Conservation (phyloP, 2,888 invertebrate genomes). For the Aspidiotus rigidus region DNA sequence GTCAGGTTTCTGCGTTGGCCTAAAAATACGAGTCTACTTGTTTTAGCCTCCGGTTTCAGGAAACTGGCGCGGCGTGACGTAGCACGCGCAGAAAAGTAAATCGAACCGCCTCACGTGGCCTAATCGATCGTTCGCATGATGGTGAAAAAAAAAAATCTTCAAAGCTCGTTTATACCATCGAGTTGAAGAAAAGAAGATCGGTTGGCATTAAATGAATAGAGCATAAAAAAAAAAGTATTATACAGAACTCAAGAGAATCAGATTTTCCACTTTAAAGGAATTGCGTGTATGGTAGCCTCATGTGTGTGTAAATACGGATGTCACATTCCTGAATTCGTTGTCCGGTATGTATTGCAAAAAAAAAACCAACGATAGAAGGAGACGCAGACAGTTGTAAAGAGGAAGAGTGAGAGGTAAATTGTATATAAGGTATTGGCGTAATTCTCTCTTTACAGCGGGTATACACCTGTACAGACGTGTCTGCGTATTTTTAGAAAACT, state of each 20-base stretch:
- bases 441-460: no score
- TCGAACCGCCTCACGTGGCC: conserved; percentile 28
- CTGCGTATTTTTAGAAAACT: no score
- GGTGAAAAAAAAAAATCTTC: conserved; percentile 6
- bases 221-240: background rate
- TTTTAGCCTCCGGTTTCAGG: conserved; percentile 22
- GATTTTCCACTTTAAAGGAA: conserved; percentile 23
- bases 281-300: conserved; percentile 18
- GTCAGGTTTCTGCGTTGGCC: background rate
- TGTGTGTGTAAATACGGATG: conserved; percentile 11
- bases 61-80: conserved; percentile 17
- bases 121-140: conserved; percentile 23
- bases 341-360: conserved; percentile 11
- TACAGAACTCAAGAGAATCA: conserved; percentile 14
- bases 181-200: no score
- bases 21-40: background rate
- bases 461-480: no score
- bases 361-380: conserved; percentile 1
- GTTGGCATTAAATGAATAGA: no score
- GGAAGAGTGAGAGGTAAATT: no score
- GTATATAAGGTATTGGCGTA: no score
- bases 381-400: background rate
- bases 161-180: conserved; percentile 6
- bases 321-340: conserved; percentile 23
- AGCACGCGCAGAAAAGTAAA: conserved; percentile 24